A percentile compares a stretch with the other conserved stretches of the same genome.
phyloP scores from a whole-genome alignment of 1,140 invertebrate genomes.

The Melanaphis sacchari region DNA sequence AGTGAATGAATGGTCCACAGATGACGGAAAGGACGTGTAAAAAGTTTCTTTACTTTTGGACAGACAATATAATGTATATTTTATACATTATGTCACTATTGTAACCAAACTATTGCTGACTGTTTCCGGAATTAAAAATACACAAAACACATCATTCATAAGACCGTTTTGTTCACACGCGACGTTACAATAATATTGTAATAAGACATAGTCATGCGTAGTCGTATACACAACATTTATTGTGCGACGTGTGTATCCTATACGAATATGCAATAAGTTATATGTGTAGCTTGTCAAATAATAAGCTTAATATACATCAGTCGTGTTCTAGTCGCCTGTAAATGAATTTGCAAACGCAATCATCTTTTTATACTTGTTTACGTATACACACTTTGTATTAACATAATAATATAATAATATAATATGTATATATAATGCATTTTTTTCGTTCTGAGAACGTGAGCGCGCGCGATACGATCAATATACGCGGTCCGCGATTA shows the following conservation, averaged over 20 bases:
- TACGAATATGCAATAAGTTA: not conserved
- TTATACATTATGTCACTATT: not conserved
- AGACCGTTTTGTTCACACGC: not conserved
- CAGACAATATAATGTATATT: not conserved
- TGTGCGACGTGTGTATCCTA: not conserved
- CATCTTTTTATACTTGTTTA: not conserved
- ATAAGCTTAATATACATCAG: not conserved
- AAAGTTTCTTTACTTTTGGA: not conserved
- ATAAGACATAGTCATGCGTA: not conserved
- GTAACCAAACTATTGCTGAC: not conserved
- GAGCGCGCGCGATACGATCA: not conserved
- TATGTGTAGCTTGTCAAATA: not conserved
- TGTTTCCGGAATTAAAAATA: not conserved
- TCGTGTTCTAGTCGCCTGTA: not conserved
- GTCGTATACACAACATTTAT: not conserved
- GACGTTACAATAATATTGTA: not conserved
- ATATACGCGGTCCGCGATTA: not conserved
- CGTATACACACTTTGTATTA: not conserved
- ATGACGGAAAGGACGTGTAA: not conserved
- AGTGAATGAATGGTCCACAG: not conserved
- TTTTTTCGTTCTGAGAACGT: not conserved
- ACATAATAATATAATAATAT: not conserved
- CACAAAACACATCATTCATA: not conserved
- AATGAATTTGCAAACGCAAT: slow-evolving; percentile 18
- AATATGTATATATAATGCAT: not conserved